Percentiles rank a stretch among this genome's conserved stretches.
Evolutionary conservation across 2,888 invertebrate genomes (phyloP).

Genomic region (Scaptomyza flava): DNA sequence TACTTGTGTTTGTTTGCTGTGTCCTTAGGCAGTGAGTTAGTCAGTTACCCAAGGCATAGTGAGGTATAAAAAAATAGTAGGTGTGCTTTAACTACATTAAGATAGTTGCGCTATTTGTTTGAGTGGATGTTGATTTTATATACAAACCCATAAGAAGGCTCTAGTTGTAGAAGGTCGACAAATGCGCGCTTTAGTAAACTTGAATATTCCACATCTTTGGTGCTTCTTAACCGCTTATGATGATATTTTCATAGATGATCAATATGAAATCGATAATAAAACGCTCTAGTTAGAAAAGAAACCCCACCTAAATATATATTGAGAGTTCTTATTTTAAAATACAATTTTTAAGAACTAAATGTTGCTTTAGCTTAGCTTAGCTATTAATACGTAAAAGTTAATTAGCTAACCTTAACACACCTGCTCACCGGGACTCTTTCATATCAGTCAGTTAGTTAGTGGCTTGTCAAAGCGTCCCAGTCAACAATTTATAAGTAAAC

Average conservation of each 20-base stretch:
- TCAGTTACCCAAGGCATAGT: conserved; percentile 25
- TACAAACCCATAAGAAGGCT: too few relatives aligned
- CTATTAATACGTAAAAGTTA: conserved; percentile 28
- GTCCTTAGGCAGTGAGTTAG: conserved; percentile 8
- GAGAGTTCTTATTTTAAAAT: too few relatives aligned
- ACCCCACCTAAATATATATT: too few relatives aligned
- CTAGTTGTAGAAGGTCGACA: too few relatives aligned
- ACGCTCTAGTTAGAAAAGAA: too few relatives aligned
- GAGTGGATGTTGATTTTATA: neutral
- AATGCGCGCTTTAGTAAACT: too few relatives aligned
- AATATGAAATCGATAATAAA: too few relatives aligned
- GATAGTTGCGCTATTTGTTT: neutral
- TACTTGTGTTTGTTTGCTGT: conserved; percentile 3
- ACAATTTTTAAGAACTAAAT: neutral
- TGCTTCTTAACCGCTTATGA: too few relatives aligned
- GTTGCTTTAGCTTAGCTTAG: neutral
- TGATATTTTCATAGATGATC: too few relatives aligned
- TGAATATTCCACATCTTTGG: too few relatives aligned
- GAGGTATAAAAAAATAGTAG: neutral
- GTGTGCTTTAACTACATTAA: neutral
- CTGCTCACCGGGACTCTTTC: conserved; percentile 8
- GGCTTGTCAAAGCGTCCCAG: conserved; percentile 46
- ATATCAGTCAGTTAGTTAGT: conserved; percentile 24
- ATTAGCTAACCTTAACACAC: conserved; percentile 21
- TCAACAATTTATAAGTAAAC: conserved; percentile 57